A percentile compares a stretch with the other conserved stretches of the same genome.
Evolutionary conservation across 2,113 vertebrate genomes (phyloP).

Genomic region (Mesocricetus auratus): DNA sequence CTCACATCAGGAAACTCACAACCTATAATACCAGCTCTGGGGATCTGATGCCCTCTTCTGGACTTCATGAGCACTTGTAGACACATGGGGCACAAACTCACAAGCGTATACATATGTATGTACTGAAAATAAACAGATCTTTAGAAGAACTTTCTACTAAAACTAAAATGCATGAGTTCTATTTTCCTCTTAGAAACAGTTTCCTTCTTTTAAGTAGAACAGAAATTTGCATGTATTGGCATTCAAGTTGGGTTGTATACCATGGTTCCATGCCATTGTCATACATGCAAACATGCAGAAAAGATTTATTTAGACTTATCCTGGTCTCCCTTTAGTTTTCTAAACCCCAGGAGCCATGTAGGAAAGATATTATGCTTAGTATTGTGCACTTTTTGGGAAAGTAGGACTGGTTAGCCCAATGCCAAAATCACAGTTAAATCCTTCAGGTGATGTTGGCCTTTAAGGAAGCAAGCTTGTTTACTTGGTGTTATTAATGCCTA

Average conservation of each 20-base stretch:
- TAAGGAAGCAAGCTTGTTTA: neutral
- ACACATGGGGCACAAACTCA: neutral
- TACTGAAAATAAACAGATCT: neutral
- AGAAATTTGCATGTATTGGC: neutral
- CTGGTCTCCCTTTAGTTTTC: neutral
- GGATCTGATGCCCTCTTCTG: neutral
- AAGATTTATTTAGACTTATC: neutral
- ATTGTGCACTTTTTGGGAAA: neutral
- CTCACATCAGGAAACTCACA: neutral
- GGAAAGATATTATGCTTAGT: neutral
- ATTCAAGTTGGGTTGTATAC: neutral
- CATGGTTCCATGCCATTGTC: neutral
- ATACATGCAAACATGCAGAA: neutral
- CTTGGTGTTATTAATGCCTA: neutral
- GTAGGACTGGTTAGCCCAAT: neutral
- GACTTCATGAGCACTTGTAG: neutral
- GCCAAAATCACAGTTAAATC: neutral
- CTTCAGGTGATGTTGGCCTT: neutral
- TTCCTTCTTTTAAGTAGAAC: neutral
- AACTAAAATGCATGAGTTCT: neutral
- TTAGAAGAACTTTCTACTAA: neutral
- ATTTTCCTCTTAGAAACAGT: constrained; percentile 10
- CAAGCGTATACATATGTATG: neutral
- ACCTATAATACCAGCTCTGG: neutral
- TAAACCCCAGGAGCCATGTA: neutral